Conservation (phyloP, 2,888 invertebrate genomes). For the Trichopria drosophilae region DNA sequence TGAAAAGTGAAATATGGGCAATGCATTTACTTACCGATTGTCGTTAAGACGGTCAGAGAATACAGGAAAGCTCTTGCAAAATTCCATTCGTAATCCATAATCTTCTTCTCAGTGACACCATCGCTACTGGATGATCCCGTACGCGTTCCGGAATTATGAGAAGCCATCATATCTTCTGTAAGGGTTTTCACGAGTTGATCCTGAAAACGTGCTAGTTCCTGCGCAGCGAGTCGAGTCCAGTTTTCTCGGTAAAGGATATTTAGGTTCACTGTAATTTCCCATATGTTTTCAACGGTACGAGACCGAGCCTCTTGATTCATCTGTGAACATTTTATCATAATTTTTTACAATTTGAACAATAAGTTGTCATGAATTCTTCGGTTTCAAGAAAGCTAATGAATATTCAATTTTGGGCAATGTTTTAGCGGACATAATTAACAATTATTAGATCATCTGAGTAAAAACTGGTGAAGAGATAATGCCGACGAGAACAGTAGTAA, state of each 20-base stretch:
- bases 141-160: slow-evolving; percentile 60
- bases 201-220: slow-evolving; percentile 80
- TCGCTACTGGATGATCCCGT: slow-evolving; percentile 42
- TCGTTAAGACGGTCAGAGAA: slow-evolving; percentile 90
- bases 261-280: slow-evolving; percentile 85
- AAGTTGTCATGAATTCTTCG: slow-evolving; percentile 7
- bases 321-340: too few species aligned
- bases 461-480: too few species aligned
- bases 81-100: slow-evolving; percentile 77
- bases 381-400: slow-evolving; percentile 11
- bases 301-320: slow-evolving; percentile 66
- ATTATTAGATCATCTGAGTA: too few species aligned
- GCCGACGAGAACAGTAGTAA: too few species aligned
- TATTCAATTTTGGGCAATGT: too few species aligned
- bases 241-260: slow-evolving; percentile 88
- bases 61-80: slow-evolving; percentile 90
- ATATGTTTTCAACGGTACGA: slow-evolving; percentile 82
- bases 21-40: slow-evolving; percentile 72
- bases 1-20: slow-evolving; percentile 21
- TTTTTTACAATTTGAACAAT: too few species aligned
- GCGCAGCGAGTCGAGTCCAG: slow-evolving; percentile 82
- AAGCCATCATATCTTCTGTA: slow-evolving; percentile 72
- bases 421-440: too few species aligned
- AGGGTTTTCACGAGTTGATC: slow-evolving; percentile 79
- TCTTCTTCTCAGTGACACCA: slow-evolving; percentile 47